Evolutionary conservation across 2,113 vertebrate genomes (phyloP).

Genomic region (Callocephalon fimbriatum): DNA sequence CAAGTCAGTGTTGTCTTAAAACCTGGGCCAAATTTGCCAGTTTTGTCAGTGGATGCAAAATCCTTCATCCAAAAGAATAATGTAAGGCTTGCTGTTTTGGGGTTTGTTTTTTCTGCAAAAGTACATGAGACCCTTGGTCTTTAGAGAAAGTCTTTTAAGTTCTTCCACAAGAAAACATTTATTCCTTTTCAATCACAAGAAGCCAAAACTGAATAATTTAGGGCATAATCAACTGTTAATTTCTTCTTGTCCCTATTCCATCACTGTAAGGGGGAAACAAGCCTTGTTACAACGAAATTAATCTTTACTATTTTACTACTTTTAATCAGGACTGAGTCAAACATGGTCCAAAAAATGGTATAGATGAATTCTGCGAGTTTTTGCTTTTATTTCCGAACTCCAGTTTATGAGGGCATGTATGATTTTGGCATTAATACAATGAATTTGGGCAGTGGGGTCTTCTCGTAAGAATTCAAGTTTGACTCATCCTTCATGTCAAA

Average conservation of each 20-base stretch:
- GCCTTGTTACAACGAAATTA: neutral
- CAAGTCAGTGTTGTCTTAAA: neutral
- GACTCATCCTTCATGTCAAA: neutral
- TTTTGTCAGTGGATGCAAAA: neutral
- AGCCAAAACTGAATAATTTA: neutral
- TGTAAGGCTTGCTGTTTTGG: neutral
- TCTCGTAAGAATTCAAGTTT: neutral
- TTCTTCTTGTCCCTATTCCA: neutral
- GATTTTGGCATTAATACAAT: neutral
- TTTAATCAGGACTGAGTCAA: neutral
- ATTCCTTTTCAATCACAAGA: neutral
- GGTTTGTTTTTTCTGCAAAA: neutral
- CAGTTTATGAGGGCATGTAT: neutral
- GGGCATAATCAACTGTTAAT: neutral
- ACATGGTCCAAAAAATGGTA: neutral
- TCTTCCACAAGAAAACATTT: neutral
- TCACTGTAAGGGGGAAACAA: neutral
- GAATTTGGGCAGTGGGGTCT: rapidly evolving
- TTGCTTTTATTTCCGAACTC: neutral
- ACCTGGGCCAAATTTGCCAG: neutral
- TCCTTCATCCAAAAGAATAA: neutral
- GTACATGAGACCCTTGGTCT: neutral
- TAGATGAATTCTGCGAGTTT: neutral
- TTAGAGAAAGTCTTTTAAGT: neutral
- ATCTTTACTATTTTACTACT: neutral